Conservation (phyloP, 1,140 invertebrate species). For the Ooceraea biroi region DNA sequence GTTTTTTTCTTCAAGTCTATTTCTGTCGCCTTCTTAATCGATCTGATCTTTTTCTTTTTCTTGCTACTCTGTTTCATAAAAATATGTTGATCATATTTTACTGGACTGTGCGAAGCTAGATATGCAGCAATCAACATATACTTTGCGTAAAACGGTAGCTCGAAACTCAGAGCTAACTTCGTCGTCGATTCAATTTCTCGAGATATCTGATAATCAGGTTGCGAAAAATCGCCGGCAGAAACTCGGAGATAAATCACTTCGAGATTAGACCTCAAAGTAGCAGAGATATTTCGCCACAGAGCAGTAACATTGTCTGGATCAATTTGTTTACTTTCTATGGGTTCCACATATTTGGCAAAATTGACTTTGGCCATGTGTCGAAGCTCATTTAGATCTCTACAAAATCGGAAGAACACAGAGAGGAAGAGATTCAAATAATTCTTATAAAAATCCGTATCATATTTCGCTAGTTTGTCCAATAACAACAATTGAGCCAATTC, state of each 20-base stretch:
- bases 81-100: constrained; percentile 93
- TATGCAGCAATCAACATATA: constrained; percentile 95
- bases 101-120: constrained; percentile 95
- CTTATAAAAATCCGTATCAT: constrained; percentile 88
- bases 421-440: constrained; percentile 93
- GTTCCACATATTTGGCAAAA: constrained; percentile 92
- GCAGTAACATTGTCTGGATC: constrained; percentile 88
- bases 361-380: constrained; percentile 90
- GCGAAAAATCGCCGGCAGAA: constrained; percentile 75
- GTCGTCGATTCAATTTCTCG: constrained; percentile 85
- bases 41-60: constrained; percentile 85
- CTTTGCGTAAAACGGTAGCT: constrained; percentile 96
- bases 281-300: constrained; percentile 93
- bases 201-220: constrained; percentile 71
- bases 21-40: constrained; percentile 81
- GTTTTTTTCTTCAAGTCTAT: constrained; percentile 88
- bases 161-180: constrained; percentile 90
- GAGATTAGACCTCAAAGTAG: constrained; percentile 91
- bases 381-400: constrained; percentile 93
- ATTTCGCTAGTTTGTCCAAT: constrained; percentile 81
- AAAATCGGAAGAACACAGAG: constrained; percentile 92
- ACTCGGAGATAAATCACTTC: constrained; percentile 93
- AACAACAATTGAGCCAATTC: constrained; percentile 92
- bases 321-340: constrained; percentile 88
- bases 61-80: constrained; percentile 92